A percentile compares a stretch with the other conserved stretches of the same genome.
Conservation (phyloP, 2,113 vertebrate species). For the Meriones unguiculatus region DNA sequence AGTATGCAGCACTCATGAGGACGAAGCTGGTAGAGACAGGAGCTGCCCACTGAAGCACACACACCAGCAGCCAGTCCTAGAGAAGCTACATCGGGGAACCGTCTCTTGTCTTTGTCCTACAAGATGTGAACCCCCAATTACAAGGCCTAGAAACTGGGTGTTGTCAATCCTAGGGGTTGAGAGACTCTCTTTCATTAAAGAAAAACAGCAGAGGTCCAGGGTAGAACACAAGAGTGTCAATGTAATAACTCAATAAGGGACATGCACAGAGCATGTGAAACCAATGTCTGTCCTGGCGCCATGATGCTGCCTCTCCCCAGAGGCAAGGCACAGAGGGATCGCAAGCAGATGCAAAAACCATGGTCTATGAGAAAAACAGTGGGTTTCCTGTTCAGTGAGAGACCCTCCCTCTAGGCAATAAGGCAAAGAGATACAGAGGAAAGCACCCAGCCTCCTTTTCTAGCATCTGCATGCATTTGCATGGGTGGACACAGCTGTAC, state of each 20-base stretch:
- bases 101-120: background rate
- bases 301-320: background rate
- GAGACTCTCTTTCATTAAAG: background rate
- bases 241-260: background rate
- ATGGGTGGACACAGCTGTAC: background rate
- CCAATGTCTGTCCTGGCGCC: background rate
- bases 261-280: background rate
- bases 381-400: background rate
- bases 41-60: background rate
- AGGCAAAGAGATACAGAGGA: background rate
- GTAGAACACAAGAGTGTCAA: background rate
- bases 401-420: background rate
- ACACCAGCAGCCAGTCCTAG: background rate
- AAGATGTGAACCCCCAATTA: background rate
- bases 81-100: background rate
- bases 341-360: background rate
- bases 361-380: background rate
- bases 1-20: background rate
- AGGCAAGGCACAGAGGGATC: background rate
- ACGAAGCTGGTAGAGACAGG: background rate
- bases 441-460: background rate
- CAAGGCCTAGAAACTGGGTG: background rate
- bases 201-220: background rate
- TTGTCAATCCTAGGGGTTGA: background rate
- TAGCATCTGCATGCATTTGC: background rate